phyloP scores from a whole-genome alignment of 2,113 vertebrate species.

The Nothocercus julius region DNA sequence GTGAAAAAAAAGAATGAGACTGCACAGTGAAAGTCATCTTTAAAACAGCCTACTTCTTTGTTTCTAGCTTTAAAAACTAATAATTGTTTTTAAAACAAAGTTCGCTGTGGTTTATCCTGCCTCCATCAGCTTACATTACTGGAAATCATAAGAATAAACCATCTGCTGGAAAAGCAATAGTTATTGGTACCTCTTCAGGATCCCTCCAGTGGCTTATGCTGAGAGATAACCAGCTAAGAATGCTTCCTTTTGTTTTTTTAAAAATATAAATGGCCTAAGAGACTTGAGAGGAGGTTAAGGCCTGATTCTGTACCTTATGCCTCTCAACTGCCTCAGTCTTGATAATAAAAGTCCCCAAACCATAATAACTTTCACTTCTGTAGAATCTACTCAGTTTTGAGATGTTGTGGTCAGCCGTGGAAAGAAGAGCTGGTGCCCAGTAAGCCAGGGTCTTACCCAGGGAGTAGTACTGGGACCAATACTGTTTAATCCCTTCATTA shows the following conservation, averaged over 20 bases:
- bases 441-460: background rate
- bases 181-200: background rate
- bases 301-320: background rate
- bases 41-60: background rate
- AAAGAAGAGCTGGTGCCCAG: background rate
- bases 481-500: background rate
- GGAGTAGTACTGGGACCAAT: background rate
- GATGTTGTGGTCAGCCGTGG: background rate
- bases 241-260: background rate
- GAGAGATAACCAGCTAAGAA: background rate
- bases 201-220: background rate
- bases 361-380: background rate
- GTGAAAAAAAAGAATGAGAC: constrained; percentile 36
- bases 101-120: background rate
- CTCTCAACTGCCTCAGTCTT: background rate
- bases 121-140: background rate
- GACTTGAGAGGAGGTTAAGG: background rate
- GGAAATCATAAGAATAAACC: background rate
- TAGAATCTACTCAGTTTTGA: background rate
- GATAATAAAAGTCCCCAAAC: background rate
- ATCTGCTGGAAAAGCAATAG: background rate
- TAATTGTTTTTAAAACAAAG: background rate
- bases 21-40: background rate
- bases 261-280: background rate
- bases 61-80: background rate